Conservation (phyloP, 2,113 vertebrate species). For the Gnathonemus echidnorhynchus region DNA sequence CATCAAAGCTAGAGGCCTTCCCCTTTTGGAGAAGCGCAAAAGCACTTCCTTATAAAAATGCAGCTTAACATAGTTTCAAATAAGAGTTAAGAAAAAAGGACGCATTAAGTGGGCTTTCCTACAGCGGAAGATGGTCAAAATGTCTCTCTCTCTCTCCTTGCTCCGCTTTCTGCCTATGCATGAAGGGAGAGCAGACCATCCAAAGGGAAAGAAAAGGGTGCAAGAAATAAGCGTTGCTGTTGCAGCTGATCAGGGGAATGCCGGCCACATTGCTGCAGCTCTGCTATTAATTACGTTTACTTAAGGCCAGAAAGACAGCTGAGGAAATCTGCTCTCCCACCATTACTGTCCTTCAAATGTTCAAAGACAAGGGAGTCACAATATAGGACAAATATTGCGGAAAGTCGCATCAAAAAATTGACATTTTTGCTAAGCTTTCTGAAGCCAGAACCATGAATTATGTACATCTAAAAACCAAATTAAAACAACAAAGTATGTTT, state of each 20-base stretch:
- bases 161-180: conserved; percentile 40
- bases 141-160: conserved; percentile 43
- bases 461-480: no score
- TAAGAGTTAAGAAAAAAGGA: conserved; percentile 38
- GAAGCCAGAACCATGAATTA: background rate
- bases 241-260: conserved; percentile 52
- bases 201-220: conserved; percentile 44
- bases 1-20: background rate
- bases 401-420: conserved; percentile 19
- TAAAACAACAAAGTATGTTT: background rate
- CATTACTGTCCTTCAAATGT: conserved; percentile 6
- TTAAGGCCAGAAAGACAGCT: conserved; percentile 23
- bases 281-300: conserved; percentile 40
- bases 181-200: conserved; percentile 53
- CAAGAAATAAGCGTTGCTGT: conserved; percentile 56
- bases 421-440: conserved; percentile 18
- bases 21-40: background rate
- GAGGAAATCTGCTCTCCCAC: conserved; percentile 8
- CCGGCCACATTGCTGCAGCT: conserved; percentile 19
- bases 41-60: background rate
- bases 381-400: conserved; percentile 9
- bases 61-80: background rate
- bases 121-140: conserved; percentile 50
- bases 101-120: conserved; percentile 50
- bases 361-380: conserved; percentile 35